phyloP scores from a whole-genome alignment of 2,113 vertebrate species.

The Colaptes auratus region DNA sequence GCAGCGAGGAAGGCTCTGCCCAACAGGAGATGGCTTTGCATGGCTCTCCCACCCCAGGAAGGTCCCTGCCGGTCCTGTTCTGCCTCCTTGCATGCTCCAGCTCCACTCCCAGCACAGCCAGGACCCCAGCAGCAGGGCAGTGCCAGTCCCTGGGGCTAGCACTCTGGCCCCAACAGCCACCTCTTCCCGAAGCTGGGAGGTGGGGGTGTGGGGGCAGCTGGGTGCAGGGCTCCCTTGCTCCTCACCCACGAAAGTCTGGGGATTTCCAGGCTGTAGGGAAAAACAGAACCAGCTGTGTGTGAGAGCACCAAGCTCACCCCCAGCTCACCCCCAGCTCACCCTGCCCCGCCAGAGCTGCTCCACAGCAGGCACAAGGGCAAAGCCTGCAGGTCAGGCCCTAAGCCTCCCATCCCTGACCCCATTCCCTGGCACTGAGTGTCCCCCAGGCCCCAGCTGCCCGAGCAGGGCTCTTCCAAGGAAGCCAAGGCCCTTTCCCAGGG shows the following conservation, averaged over 20 bases:
- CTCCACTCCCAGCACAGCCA: accelerated
- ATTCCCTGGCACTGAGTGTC: neutral
- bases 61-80: neutral
- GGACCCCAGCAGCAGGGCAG: neutral
- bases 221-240: neutral
- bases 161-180: neutral
- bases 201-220: neutral
- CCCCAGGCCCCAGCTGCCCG: accelerated
- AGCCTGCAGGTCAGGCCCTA: neutral
- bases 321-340: no score
- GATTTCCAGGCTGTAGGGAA: conserved; percentile 43
- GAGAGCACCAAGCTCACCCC: neutral
- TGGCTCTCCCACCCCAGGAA: neutral
- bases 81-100: neutral
- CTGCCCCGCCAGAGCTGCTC: neutral
- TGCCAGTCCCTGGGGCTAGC: neutral
- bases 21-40: neutral
- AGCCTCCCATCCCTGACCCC: neutral
- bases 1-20: neutral
- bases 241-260: neutral
- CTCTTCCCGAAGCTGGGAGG: neutral
- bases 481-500: neutral
- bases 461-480: neutral
- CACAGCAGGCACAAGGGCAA: accelerated
- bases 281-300: neutral